Evolutionary conservation across 2,113 vertebrate genomes (phyloP), one percentile per base, ranked within the genome.

Genomic region (Hoplias malabaricus): DNA sequence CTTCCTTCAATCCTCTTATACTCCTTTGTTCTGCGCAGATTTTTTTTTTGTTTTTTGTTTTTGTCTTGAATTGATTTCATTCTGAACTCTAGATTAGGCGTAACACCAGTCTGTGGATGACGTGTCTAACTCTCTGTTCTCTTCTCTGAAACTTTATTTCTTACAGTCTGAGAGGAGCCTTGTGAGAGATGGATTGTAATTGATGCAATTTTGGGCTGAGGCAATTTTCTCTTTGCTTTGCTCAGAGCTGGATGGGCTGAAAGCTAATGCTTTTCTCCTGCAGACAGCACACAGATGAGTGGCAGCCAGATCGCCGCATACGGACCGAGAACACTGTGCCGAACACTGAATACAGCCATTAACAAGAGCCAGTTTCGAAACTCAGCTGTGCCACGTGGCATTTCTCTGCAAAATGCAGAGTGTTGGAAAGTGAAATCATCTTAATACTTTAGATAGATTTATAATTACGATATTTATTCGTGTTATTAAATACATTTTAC

Each of bases 141-240:
- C 25, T 57, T 9, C 74, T 77, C 56, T 29, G n/a, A 77, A 69
- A 59, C 38, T 43, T 59, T 34, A 36, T n/a, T 33, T 56, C 31
- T 21, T 4, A 9, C 36, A 25, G 73, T 29, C 25, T 61, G 4
- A 61, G 13, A 68, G 50, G 53, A 62, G 25, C 27, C 53, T 34
- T 40, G 25, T 4, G 29, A 56, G 46, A 70, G 61, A 69, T 42
- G 13, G 63, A 68, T 57, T 53, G 80, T 77, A 82, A 82, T 77
- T 59, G 25, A 59, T 43, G 63, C 69, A 82, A 69, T 78, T 78
- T 73, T 31, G 54, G 14, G 36, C 50, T 54, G 62, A 54, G 59
- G 69, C 66, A 53, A 78, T 78, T 78, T 82, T 69, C 53, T 13
- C 33, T 54, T 61, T 14, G 13, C 38, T 46, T 11, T 36, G 12